Conservation (phyloP, 2,113 vertebrate genomes). For the Cinclus cinclus region DNA sequence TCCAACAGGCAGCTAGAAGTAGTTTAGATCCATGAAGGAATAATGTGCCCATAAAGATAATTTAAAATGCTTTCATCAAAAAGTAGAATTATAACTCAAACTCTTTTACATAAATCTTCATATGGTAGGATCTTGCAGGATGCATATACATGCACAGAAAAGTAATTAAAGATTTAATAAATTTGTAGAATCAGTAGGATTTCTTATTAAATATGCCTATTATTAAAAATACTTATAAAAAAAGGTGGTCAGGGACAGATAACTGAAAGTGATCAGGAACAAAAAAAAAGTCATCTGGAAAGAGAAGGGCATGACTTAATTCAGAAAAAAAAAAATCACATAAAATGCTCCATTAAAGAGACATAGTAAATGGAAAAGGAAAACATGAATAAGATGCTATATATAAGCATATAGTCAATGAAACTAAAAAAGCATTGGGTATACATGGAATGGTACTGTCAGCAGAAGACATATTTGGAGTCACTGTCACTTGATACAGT, state of each 20-base stretch:
- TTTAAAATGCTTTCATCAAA: neutral
- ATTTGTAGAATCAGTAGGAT: neutral
- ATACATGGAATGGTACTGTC: neutral
- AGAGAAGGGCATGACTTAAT: neutral
- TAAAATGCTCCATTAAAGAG: neutral
- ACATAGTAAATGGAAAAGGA: neutral
- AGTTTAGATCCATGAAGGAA: neutral
- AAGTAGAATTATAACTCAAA: neutral
- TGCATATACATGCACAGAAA: neutral
- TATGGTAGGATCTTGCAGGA: neutral
- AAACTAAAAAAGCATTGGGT: neutral
- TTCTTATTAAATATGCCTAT: neutral
- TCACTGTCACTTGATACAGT: fast-evolving
- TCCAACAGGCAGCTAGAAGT: neutral
- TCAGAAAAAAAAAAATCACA: neutral
- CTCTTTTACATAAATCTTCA: neutral
- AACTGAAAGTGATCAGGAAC: neutral
- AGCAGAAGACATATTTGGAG: neutral
- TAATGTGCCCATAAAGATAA: neutral
- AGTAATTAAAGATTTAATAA: neutral
- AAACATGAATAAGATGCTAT: neutral
- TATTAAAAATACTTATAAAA: neutral
- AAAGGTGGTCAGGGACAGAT: neutral
- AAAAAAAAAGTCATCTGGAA: neutral
- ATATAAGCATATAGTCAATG: neutral